Percentiles rank a stretch among this genome's conserved stretches.
phyloP scores from a whole-genome alignment of 2,888 invertebrate genomes.

The Cantharis rustica region DNA sequence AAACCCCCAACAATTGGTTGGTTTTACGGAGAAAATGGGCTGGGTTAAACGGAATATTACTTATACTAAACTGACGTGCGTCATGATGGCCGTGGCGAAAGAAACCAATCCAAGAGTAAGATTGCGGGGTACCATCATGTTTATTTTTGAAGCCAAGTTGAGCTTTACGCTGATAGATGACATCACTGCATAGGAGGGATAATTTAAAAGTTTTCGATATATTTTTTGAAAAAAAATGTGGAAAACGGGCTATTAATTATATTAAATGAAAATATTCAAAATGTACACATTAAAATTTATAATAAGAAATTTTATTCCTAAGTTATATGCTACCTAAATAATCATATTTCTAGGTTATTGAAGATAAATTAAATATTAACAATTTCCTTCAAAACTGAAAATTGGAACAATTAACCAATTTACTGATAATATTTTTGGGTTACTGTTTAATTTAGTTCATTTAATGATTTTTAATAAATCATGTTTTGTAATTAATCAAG shows the following conservation, averaged over 20 bases:
- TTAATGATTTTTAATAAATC: background rate
- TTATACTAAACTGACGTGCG: conserved; percentile 51
- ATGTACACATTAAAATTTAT: background rate
- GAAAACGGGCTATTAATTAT: background rate
- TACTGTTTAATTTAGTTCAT: background rate
- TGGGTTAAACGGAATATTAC: conserved; percentile 45
- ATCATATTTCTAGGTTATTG: background rate
- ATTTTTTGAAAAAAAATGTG: background rate
- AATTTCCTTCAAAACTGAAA: background rate
- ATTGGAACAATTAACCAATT: background rate
- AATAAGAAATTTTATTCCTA: background rate
- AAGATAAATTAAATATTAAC: background rate
- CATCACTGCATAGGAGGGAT: conserved; percentile 25
- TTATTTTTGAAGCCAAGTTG: conserved; percentile 32
- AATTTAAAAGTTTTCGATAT: background rate
- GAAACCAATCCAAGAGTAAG: conserved; percentile 54
- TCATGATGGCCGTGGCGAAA: conserved; percentile 58
- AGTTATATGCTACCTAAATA: background rate
- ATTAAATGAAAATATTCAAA: background rate
- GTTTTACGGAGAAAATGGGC: conserved; percentile 47
- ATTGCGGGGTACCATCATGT: conserved; percentile 28
- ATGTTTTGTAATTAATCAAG: background rate
- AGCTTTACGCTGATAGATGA: conserved; percentile 42
- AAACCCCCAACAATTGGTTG: conserved; percentile 38
- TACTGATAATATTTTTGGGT: background rate